Evolutionary conservation across 2,888 invertebrate genomes (phyloP).

Genomic region (Xestia xanthographa): DNA sequence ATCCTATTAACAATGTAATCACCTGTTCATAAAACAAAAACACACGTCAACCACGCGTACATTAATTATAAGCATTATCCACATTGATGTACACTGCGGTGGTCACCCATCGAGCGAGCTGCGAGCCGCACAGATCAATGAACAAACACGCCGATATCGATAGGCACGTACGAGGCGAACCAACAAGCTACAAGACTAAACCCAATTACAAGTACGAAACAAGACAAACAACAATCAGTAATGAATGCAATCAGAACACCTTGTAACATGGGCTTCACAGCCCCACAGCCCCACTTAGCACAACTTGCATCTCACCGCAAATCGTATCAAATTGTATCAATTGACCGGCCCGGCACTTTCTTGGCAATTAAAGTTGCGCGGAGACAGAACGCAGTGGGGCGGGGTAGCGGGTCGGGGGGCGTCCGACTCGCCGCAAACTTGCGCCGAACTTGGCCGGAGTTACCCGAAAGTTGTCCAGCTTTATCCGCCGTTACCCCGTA

Average conservation of each 20-base stretch:
- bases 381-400: conserved; percentile 72
- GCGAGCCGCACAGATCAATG: conserved; percentile 13
- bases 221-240: conserved; percentile 62
- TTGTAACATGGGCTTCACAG: conserved; percentile 65
- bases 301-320: conserved; percentile 72
- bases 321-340: conserved; percentile 83
- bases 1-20: conserved; percentile 55
- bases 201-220: conserved; percentile 57
- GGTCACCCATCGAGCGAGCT: conserved; percentile 1
- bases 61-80: conserved; percentile 57
- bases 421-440: conserved; percentile 74
- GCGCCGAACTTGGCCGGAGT: conserved; percentile 63
- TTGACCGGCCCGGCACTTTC: conserved; percentile 77
- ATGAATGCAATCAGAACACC: conserved; percentile 71
- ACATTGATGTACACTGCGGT: conserved; percentile 15
- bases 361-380: conserved; percentile 84
- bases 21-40: conserved; percentile 52
- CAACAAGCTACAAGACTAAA: conserved; percentile 46
- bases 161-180: conserved; percentile 36
- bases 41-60: conserved; percentile 42
- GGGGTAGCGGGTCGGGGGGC: conserved; percentile 28
- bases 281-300: conserved; percentile 59
- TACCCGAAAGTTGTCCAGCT: conserved; percentile 78
- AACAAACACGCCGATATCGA: conserved; percentile 30
- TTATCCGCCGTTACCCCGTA: conserved; percentile 71